Conservation (phyloP, 2,888 invertebrate genomes). For the Drosophila kokeensis region DNA sequence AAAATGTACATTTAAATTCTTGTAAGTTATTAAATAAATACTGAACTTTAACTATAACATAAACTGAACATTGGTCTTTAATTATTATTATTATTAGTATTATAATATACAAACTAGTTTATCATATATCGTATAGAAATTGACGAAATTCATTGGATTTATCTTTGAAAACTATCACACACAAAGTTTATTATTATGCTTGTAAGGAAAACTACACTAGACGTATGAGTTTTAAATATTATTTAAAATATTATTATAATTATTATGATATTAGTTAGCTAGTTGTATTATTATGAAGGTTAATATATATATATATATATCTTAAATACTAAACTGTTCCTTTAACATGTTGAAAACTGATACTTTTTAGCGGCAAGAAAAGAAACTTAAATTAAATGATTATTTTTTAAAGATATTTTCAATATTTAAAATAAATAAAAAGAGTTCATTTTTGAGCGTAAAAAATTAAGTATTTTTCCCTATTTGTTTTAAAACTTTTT, state of each 20-base stretch:
- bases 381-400: neutral
- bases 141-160: slow-evolving; percentile 46
- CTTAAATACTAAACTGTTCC: slow-evolving; percentile 55
- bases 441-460: neutral
- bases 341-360: slow-evolving; percentile 7
- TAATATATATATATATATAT: slow-evolving; percentile 18
- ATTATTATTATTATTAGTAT: slow-evolving; percentile 6
- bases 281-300: slow-evolving; percentile 1
- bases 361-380: slow-evolving; percentile 15
- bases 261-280: slow-evolving; percentile 37
- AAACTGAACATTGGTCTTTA: slow-evolving; percentile 17
- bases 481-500: neutral
- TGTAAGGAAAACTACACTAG: slow-evolving; percentile 61
- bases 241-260: slow-evolving; percentile 12
- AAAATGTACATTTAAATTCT: slow-evolving; percentile 17
- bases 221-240: slow-evolving; percentile 26
- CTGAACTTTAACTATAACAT: slow-evolving; percentile 36
- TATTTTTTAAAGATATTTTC: slow-evolving; percentile 1
- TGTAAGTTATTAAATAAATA: slow-evolving; percentile 51
- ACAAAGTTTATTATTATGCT: slow-evolving; percentile 46
- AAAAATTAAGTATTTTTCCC: neutral
- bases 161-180: slow-evolving; percentile 79
- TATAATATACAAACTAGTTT: slow-evolving; percentile 43
- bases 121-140: slow-evolving; percentile 19
- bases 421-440: neutral